Percentiles rank a stretch among this genome's conserved stretches.
Evolutionary conservation across 2,797 vertebrate species (phyloP).

Genomic region (Peromyscus eremicus): DNA sequence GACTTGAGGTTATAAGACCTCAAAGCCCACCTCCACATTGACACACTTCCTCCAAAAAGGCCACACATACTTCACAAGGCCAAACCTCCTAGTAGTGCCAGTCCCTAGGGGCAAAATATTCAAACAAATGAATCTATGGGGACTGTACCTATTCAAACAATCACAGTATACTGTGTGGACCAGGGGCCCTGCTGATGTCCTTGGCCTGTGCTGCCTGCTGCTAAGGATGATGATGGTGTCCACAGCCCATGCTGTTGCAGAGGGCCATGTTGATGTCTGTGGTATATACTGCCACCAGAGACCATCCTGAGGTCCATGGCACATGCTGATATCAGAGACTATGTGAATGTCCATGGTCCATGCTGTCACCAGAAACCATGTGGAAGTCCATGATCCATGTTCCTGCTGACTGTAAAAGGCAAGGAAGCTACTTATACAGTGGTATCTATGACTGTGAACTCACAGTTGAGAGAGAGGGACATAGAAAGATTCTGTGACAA

Average conservation of each 20-base stretch:
- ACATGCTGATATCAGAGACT: too few relatives aligned
- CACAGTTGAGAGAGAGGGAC: not conserved
- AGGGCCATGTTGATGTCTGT: too few relatives aligned
- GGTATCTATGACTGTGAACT: not conserved
- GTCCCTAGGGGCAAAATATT: not conserved
- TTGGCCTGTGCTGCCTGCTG: not conserved
- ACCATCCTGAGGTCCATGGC: too few relatives aligned
- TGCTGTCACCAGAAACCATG: not conserved
- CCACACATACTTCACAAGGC: not conserved
- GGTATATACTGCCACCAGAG: too few relatives aligned
- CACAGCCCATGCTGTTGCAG: too few relatives aligned
- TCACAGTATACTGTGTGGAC: not conserved
- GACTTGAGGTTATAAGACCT: not conserved
- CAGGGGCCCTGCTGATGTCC: not conserved
- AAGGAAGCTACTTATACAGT: not conserved
- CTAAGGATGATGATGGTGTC: not conserved
- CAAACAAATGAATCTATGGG: not conserved
- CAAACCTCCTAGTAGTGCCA: not conserved
- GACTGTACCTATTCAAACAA: not conserved
- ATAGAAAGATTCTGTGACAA: not conserved
- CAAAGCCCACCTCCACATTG: not conserved
- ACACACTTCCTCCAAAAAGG: not conserved
- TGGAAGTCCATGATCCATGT: not conserved
- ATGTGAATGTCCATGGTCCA: too few relatives aligned
- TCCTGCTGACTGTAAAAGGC: not conserved